These are phyloP conservation scores for Hyaena hyaena DNA, from an alignment of 2,113 vertebrate genomes.

Conservation along the genomic window DNA sequence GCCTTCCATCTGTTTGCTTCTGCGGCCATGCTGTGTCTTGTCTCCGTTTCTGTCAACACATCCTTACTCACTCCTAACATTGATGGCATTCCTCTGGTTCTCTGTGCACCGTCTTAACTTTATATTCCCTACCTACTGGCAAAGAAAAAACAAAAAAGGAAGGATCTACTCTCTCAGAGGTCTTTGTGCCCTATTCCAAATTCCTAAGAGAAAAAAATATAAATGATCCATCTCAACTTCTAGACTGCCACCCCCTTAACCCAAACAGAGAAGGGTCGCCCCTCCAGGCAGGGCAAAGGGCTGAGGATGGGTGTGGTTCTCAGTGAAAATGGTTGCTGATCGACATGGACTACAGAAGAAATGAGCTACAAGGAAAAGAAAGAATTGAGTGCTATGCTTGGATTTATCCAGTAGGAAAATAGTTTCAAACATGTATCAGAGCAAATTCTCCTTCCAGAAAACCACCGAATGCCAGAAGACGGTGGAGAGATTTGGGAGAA, in stretches of 20 bases:
- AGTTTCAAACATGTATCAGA: slow-evolving; percentile 17
- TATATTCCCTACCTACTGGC: neutral
- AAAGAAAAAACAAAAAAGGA: neutral
- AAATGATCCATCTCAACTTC: neutral
- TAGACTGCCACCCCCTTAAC: neutral
- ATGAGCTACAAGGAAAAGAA: neutral
- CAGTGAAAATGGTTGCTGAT: neutral
- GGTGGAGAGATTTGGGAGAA: neutral
- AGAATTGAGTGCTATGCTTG: neutral
- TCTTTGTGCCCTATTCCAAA: neutral
- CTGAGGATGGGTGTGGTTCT: neutral
- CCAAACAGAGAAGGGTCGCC: neutral
- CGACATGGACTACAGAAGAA: neutral
- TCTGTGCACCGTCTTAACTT: neutral
- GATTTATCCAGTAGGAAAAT: neutral
- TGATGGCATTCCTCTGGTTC: neutral
- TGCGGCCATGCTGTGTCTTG: neutral
- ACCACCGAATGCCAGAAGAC: neutral
- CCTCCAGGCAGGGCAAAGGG: neutral
- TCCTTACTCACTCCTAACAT: neutral
- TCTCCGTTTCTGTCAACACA: neutral
- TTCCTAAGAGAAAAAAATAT: neutral
- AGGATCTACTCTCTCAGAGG: neutral
- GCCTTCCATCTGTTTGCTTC: neutral
- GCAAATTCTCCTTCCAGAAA: slow-evolving; percentile 26